Base-by-base conservation (phyloP, 2,888 invertebrate genomes). In the Anticlea derivata region DNA sequence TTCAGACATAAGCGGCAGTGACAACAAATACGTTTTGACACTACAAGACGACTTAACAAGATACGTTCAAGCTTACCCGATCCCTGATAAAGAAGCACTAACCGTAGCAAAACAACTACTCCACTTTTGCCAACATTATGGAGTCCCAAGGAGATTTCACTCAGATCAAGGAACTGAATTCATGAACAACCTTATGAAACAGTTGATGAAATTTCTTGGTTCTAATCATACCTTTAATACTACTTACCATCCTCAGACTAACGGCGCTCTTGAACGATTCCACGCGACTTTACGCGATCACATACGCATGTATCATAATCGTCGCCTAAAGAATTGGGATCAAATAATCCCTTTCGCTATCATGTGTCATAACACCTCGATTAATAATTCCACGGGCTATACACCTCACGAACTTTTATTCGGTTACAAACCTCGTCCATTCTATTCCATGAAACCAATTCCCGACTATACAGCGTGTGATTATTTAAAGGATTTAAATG, bases 131-230 rank as follows among this genome's bases (percentile, higher is more conserved):
- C 70, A 73, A 66, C 70, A 74, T 23, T 73, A 59, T 26, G 71
- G 70, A 6, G 55, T 72, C 1, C 72, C 70, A 1, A 70, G 68
- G 50, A 44, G 72, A 5, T 69, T 73, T 12, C 75, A 71, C 39
- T 72, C 72, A 0, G 70, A 72, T 34, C 70, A 72, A 65, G 74
- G 70, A 5, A 63, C 65, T 1, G 71, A 73, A 59, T 74, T 73
- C 29, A 54, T 64, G 8, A 74, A 72, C 37, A 60, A 44, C 5
- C 35, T 66, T 0, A 40, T 72, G 1, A 75, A 73, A 65, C 68
- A 76, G 54, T 30, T 74, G 1, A 63, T 59, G 12, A 72, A 70
- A 59, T 62, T 68, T 5, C 39, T 74, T 12, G 68, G 70, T 10
- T 50, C 69, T 0, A 66, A 46, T 31, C 70, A 70, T 0, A 65